phyloP scores from a whole-genome alignment of 2,113 vertebrate genomes.

The Chauna torquata region DNA sequence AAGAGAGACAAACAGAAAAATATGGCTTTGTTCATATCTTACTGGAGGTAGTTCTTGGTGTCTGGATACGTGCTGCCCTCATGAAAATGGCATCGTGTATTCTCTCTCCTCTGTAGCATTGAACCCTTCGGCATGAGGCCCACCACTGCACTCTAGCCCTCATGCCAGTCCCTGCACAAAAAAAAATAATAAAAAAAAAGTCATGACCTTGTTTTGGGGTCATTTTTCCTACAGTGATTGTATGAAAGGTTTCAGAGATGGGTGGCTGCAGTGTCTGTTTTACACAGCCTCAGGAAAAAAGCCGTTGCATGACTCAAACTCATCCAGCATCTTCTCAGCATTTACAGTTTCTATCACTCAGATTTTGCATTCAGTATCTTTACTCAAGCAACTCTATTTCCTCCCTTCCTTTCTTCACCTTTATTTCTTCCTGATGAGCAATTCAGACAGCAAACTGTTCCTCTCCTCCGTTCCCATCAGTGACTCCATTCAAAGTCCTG shows the following conservation, averaged over 20 bases:
- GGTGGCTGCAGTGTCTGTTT: not conserved
- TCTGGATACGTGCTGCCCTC: not conserved
- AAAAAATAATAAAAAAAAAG: not conserved
- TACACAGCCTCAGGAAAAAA: not conserved
- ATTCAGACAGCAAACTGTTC: conserved; percentile 56
- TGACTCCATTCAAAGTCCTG: conserved; percentile 63
- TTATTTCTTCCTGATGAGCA: conserved; percentile 68
- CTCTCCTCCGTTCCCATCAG: conserved; percentile 57
- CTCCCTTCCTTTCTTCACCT: conserved; percentile 59
- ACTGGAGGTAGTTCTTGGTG: not conserved
- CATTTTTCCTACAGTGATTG: not conserved
- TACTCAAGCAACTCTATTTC: conserved; percentile 50
- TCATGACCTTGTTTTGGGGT: not conserved
- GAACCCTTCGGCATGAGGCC: not conserved
- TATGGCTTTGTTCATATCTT: not conserved
- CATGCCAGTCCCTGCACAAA: not conserved
- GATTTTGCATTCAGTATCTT: conserved; percentile 45
- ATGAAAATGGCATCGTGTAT: not conserved
- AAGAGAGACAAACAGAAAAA: not conserved
- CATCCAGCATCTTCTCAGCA: conserved; percentile 39
- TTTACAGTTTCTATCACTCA: conserved; percentile 32
- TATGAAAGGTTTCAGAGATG: not conserved
- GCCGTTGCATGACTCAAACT: conserved; percentile 38
- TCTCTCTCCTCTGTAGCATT: not conserved
- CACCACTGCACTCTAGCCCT: not conserved